Conservation (phyloP, 1,140 invertebrate species). For the Tetragonula clypearis region DNA sequence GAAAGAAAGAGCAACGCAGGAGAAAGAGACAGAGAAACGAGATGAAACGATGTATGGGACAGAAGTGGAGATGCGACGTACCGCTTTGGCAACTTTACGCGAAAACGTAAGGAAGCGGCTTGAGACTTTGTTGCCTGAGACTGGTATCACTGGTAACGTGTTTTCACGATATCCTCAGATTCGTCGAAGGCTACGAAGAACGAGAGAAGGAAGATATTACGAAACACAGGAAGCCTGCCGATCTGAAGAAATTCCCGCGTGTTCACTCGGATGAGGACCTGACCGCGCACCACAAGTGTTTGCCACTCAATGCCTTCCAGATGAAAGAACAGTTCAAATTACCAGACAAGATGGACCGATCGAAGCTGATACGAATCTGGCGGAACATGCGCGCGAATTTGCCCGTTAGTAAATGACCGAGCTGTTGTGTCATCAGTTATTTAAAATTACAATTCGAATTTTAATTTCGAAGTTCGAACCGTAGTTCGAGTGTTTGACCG, state of each 20-base stretch:
- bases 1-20: background rate
- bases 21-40: background rate
- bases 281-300: conserved; percentile 42
- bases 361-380: conserved; percentile 66
- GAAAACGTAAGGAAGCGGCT: conserved; percentile 58
- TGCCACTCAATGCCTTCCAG: conserved; percentile 66
- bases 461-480: too few relatives aligned
- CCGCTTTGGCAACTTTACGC: conserved; percentile 62
- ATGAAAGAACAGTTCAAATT: conserved; percentile 21
- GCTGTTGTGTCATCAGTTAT: background rate
- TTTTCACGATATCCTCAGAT: conserved; percentile 43
- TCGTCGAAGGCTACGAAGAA: conserved; percentile 53
- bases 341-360: conserved; percentile 47
- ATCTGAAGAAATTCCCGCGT: conserved; percentile 49
- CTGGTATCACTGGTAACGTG: too few relatives aligned
- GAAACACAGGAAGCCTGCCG: conserved; percentile 43
- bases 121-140: background rate
- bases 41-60: conserved; percentile 32
- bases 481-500: too few relatives aligned
- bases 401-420: conserved; percentile 46
- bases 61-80: conserved; percentile 53
- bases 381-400: conserved; percentile 58
- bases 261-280: conserved; percentile 49
- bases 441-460: background rate
- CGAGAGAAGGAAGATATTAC: conserved; percentile 55